Evolutionary conservation across 1,140 invertebrate species (phyloP).

Genomic region (Halyomorpha halys): DNA sequence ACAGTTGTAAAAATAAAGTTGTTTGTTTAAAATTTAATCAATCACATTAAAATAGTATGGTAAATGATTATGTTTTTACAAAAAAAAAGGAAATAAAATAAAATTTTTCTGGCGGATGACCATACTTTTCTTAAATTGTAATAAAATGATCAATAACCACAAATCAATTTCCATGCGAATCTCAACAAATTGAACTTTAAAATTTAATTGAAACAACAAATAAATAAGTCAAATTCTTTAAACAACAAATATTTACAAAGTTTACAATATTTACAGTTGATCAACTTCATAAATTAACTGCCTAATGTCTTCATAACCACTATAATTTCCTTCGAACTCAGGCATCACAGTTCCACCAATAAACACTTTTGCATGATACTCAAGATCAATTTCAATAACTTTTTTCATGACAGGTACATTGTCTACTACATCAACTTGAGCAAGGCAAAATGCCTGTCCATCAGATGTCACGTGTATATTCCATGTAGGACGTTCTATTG

Average conservation of each 20-base stretch:
- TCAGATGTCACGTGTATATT: constrained; percentile 1
- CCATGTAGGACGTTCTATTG: constrained; percentile 17
- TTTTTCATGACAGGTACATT: constrained; percentile 4
- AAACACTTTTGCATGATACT: constrained; percentile 17
- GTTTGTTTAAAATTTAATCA: no score
- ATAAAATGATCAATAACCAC: no score
- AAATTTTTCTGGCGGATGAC: no score
- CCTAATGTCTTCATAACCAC: constrained; percentile 16
- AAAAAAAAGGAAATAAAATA: no score
- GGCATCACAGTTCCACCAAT: not conserved
- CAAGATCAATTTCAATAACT: constrained; percentile 13
- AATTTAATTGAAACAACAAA: no score
- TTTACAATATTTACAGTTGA: constrained; percentile 17
- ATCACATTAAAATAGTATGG: no score
- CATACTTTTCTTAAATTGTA: no score
- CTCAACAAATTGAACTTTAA: no score
- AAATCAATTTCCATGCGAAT: no score
- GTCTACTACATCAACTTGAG: not conserved
- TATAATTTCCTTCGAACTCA: constrained; percentile 19
- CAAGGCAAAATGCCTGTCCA: constrained; percentile 1
- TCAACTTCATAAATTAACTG: constrained; percentile 20
- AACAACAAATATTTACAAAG: constrained; percentile 4
- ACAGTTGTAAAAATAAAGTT: no score
- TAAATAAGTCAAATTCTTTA: no score
- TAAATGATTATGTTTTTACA: no score